Conservation (phyloP, 2,888 invertebrate genomes). For the Drosophila melanosoma region DNA sequence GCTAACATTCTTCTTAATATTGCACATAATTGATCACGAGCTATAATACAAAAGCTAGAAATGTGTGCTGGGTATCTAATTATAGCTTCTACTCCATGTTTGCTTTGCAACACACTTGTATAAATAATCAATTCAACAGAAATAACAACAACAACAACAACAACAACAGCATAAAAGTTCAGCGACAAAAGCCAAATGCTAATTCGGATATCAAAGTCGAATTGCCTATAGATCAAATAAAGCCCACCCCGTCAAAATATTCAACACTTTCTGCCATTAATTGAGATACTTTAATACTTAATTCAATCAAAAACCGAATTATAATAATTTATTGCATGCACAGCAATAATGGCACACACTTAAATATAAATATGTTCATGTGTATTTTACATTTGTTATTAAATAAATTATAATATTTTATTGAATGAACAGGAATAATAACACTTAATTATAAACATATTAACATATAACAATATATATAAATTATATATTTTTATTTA, state of each 20-base stretch:
- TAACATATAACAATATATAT: neutral
- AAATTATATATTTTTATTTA: slow-evolving; percentile 22
- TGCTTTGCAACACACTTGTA: slow-evolving; percentile 36
- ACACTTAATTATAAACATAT: neutral
- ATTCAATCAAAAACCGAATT: slow-evolving; percentile 40
- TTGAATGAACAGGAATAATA: neutral
- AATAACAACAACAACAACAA: neutral
- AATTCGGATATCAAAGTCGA: slow-evolving; percentile 63
- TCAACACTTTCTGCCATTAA: slow-evolving; percentile 46
- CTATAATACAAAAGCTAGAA: neutral
- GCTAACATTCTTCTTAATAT: neutral
- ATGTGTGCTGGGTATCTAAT: slow-evolving; percentile 3
- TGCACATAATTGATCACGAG: neutral
- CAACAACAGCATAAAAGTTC: slow-evolving; percentile 15
- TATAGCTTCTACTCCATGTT: neutral
- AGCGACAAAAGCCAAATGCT: slow-evolving; percentile 53
- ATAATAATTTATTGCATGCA: slow-evolving; percentile 53
- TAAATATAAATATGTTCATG: neutral
- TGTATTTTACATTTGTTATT: slow-evolving; percentile 26
- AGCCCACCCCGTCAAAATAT: slow-evolving; percentile 12
- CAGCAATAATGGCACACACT: neutral
- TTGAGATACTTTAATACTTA: slow-evolving; percentile 42
- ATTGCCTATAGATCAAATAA: slow-evolving; percentile 14
- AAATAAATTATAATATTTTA: neutral
- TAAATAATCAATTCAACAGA: slow-evolving; percentile 39